phyloP scores from a whole-genome alignment of 2,797 vertebrate species.

The Sebastes aleutianus region DNA sequence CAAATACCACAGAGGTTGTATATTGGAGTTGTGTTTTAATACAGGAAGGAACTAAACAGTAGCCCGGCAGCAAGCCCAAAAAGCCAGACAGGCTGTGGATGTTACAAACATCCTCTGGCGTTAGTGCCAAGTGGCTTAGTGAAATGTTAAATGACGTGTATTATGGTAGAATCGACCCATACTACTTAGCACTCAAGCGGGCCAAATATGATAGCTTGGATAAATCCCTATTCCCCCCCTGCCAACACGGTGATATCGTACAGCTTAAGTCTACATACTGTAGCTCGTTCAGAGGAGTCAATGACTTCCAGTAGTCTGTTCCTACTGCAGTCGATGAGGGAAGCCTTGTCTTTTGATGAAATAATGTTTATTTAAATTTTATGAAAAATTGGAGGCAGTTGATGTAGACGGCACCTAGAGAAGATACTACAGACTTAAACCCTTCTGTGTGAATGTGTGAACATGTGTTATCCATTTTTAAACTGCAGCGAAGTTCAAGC shows the following conservation, averaged over 20 bases:
- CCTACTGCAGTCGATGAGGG: neutral
- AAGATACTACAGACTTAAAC: neutral
- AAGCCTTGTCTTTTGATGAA: neutral
- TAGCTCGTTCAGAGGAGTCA: neutral
- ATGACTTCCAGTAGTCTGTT: neutral
- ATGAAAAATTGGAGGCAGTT: neutral
- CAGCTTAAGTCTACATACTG: neutral
- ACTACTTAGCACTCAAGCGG: conserved; percentile 8
- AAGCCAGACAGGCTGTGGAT: neutral
- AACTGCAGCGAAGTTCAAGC: neutral
- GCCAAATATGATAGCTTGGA: conserved; percentile 27
- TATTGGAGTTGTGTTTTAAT: too few species aligned
- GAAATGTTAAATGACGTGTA: conserved; percentile 45
- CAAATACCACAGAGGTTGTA: too few species aligned
- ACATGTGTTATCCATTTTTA: neutral
- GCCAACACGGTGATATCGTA: conserved; percentile 11
- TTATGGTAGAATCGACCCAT: conserved; percentile 22
- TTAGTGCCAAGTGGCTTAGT: conserved; percentile 30
- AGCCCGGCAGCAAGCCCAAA: conserved; percentile 9
- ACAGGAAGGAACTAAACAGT: too few species aligned
- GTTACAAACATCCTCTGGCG: conserved; percentile 31
- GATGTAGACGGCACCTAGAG: neutral
- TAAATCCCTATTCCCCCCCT: conserved; percentile 19
- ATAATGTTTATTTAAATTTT: neutral
- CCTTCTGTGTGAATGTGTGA: neutral